Evolutionary conservation across 1,140 invertebrate species (phyloP).

Genomic region (Plutomurus gul): DNA sequence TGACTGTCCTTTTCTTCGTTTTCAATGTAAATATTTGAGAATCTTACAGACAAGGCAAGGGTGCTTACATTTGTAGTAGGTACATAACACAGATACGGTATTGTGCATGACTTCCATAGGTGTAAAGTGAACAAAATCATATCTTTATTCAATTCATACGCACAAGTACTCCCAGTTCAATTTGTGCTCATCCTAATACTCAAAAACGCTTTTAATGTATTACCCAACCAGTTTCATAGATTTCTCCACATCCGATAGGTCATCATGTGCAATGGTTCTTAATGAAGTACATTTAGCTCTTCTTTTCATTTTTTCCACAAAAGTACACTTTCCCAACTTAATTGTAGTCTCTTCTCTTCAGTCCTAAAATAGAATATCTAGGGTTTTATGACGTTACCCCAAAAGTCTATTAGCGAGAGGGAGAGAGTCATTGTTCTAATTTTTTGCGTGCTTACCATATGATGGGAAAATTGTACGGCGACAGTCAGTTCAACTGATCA

Average conservation of each 20-base stretch:
- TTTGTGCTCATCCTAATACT: too few relatives aligned
- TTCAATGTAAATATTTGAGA: not conserved
- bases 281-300: not conserved
- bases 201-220: not conserved
- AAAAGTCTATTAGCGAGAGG: not conserved
- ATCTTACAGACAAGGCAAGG: too few relatives aligned
- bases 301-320: not conserved
- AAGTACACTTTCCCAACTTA: not conserved
- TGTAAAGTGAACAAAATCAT: too few relatives aligned
- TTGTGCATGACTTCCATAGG: too few relatives aligned
- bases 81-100: too few relatives aligned
- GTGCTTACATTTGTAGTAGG: too few relatives aligned
- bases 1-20: not conserved
- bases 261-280: not conserved
- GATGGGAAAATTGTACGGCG: not conserved
- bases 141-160: too few relatives aligned
- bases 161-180: too few relatives aligned
- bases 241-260: not conserved
- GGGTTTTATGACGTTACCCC: not conserved
- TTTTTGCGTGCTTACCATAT: not conserved
- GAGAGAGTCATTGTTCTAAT: constrained; percentile 26
- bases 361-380: not conserved
- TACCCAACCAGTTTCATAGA: not conserved
- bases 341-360: too few relatives aligned
- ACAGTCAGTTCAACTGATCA: not conserved